Base-by-base conservation (phyloP, 2,797 vertebrate species). In the Lepidocolaptes lacrymiger region DNA sequence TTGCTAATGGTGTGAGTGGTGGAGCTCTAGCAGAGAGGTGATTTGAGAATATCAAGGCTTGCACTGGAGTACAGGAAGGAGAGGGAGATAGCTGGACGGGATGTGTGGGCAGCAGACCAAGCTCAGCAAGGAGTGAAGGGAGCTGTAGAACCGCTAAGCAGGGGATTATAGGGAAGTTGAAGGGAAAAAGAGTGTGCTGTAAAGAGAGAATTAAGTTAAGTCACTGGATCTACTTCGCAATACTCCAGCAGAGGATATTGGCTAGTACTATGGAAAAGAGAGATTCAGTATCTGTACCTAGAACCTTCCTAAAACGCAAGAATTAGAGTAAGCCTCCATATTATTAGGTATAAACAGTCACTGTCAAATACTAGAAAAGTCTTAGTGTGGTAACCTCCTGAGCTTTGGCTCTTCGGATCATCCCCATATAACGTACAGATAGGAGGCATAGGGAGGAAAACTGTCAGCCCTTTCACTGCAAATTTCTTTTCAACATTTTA, bases 181-280 rank as follows among this genome's bases (percentile, higher is more conserved):
- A 85, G n/a, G 37, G 39, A 14, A 84, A 85, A 88, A 62, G n/a
- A 89, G 14, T 82, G 77, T 84, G 74, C 59, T 82, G 56, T 90
- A 91, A 90, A 85, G 59, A 76, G 46, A 78, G 55, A 93, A 88
- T 90, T 92, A 92, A 84, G 69, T 72, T 56, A 89, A 94, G 61
- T 90, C 85, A 64, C 71, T 64, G 80, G 59, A 82, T 94, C 67
- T 88, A 19, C 79, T 94, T 93, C 82, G 51, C 44, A 74, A 61
- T 39, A 77, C 22, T 52, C 12, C 41, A 49, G 54, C 74, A 88
- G 62, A 93, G 26, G 59, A 79, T 68, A 74, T 56, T 86, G 91
- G 51, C 43, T 81, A 59, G 58, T 83, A n/a, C 48, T 59, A 16
- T 0, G 2, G 74, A 92, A 82, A 79, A 94, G 52, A 84, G 55